phyloP scores from a whole-genome alignment of 64 coral and sea anemone species.

The Trachythela sp. region DNA sequence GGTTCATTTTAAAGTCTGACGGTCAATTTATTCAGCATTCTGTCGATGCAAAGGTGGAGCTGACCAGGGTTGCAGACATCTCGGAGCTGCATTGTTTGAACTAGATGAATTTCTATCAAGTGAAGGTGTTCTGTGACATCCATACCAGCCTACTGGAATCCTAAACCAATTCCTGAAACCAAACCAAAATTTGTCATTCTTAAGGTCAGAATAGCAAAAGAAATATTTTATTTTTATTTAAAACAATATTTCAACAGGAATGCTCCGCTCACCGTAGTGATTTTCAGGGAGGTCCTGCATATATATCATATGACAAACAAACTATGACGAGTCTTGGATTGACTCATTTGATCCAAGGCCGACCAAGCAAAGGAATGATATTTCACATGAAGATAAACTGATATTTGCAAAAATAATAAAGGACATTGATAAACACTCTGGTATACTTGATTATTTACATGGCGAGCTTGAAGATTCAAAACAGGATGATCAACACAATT shows the following conservation, averaged over 20 bases:
- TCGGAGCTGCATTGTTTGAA: constrained; percentile 50
- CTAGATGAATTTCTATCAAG: constrained; percentile 56
- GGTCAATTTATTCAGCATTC: constrained; percentile 60
- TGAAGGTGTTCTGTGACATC: constrained; percentile 42
- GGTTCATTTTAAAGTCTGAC: constrained; percentile 54
- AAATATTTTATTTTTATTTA: too few relatives aligned
- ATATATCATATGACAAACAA: too few relatives aligned
- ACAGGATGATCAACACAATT: not conserved
- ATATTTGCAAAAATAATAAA: constrained; percentile 42
- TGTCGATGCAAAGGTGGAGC: constrained; percentile 63
- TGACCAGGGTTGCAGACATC: constrained; percentile 62
- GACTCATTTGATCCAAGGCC: constrained; percentile 52
- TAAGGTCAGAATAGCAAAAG: constrained; percentile 31
- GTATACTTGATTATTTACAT: constrained; percentile 44
- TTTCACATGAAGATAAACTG: not conserved
- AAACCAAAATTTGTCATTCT: constrained; percentile 56
- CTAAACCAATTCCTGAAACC: constrained; percentile 47
- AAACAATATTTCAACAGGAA: too few relatives aligned
- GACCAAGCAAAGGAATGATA: constrained; percentile 29
- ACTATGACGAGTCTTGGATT: constrained; percentile 43
- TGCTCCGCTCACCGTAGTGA: too few relatives aligned
- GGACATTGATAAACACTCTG: constrained; percentile 48
- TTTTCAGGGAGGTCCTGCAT: too few relatives aligned
- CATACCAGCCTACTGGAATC: constrained; percentile 59
- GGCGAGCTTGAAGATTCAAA: not conserved